Conservation (phyloP, 2,797 vertebrate species). For the Moxostoma hubbsi region DNA sequence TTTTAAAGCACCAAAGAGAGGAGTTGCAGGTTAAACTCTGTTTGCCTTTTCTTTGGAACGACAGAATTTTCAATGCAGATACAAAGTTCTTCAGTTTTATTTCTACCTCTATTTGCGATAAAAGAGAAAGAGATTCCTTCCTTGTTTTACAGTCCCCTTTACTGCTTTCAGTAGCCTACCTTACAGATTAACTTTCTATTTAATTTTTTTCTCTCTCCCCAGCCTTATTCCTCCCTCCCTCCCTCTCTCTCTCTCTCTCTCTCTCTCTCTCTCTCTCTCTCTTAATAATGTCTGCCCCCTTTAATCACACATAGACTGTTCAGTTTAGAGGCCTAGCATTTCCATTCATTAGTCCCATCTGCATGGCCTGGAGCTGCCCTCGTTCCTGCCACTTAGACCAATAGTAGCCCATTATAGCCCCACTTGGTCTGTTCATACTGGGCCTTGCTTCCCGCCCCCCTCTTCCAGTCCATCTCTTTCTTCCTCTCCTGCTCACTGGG, state of each 20-base stretch:
- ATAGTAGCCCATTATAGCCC: constrained; percentile 68
- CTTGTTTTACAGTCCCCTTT: background rate
- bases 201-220: background rate
- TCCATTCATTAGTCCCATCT: constrained; percentile 72
- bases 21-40: constrained; percentile 14
- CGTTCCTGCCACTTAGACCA: constrained; percentile 63
- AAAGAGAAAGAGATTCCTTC: constrained; percentile 50
- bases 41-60: constrained; percentile 13
- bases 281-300: constrained; percentile 65
- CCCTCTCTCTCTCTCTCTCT: too few relatives aligned
- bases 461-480: background rate
- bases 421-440: constrained; percentile 52
- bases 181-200: constrained; percentile 59
- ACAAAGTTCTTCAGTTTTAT: constrained; percentile 44
- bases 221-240: background rate
- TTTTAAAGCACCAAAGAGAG: constrained; percentile 32
- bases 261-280: constrained; percentile 5
- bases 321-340: constrained; percentile 66
- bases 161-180: constrained; percentile 15
- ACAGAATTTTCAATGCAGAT: constrained; percentile 9
- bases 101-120: constrained; percentile 50
- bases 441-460: constrained; percentile 39
- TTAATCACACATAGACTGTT: constrained; percentile 68
- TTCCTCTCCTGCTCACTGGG: constrained; percentile 38
- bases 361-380: constrained; percentile 66